These are phyloP conservation scores for Uloborus diversus DNA, from an alignment of 1,140 invertebrate genomes.

Conservation along the genomic window DNA sequence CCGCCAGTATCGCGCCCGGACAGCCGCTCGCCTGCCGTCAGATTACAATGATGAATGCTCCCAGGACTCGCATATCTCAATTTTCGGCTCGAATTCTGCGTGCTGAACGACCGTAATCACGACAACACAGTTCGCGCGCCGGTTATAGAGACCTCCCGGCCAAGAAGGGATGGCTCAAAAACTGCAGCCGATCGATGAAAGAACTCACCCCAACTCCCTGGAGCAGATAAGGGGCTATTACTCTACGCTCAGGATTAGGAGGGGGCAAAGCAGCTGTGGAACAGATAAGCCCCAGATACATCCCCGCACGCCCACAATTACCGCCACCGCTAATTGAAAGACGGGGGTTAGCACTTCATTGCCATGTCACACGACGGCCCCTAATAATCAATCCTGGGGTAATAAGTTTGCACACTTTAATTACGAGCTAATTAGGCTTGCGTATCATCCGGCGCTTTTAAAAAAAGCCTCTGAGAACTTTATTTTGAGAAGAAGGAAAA, in stretches of 20 bases:
- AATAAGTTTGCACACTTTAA: conserved; percentile 11
- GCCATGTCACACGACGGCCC: background rate
- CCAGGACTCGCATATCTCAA: conserved; percentile 52
- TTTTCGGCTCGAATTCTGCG: conserved; percentile 43
- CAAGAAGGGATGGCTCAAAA: conserved; percentile 11
- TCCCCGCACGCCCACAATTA: conserved; percentile 34
- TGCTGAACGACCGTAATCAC: conserved; percentile 42
- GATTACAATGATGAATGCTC: conserved; percentile 58
- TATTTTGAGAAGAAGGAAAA: conserved; percentile 33
- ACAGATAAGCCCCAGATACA: conserved; percentile 47
- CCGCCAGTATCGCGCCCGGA: conserved; percentile 43
- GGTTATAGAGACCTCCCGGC: background rate
- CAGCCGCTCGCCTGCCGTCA: conserved; percentile 36
- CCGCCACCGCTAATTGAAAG: conserved; percentile 52
- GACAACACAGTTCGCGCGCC: conserved; percentile 14
- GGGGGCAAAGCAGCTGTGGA: conserved; percentile 34
- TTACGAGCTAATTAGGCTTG: conserved; percentile 5
- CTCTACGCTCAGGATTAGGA: background rate
- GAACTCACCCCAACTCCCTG: background rate
- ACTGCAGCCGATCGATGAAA: background rate
- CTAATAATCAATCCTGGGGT: background rate
- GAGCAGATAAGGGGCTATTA: conserved; percentile 32
- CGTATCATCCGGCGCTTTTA: background rate
- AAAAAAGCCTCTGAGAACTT: conserved; percentile 33
- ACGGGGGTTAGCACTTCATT: conserved; percentile 19